Base-by-base conservation (phyloP, 2,797 vertebrate genomes). In the Anisognathus igniventris region DNA sequence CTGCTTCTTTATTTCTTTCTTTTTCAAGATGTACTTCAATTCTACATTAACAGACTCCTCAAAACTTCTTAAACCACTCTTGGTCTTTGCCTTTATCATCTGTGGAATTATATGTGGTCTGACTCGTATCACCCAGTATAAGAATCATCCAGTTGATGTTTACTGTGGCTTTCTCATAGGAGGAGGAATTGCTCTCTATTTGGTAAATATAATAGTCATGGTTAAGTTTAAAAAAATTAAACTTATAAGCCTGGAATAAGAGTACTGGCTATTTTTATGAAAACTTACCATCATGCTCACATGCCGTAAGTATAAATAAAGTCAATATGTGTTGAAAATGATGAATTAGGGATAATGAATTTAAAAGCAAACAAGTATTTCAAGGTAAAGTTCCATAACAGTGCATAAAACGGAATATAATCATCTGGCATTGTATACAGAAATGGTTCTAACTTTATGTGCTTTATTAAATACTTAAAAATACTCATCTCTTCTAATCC, bases 11-110 rank as follows among this genome's bases (percentile, higher is more conserved):
- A 48, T 94, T 77, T 90, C 94, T 93, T 95, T 92, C 70, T 85
- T 92, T 93, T 97, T 96, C 64, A 96, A 99, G 99, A 99, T 99
- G 99, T 99, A 99, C 97, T 99, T 99, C 97, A 99, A 99, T 98
- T 99, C 99, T 88, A 99, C 98, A 0, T 96, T 99, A 95, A 99
- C 99, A 2, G 99, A 99, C 97, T 99, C 99, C 20, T 99, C 99
- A 70, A 99, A 99, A 96, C 98, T 99, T 80, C 98, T 99, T 87
- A 99, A 99, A 94, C 99, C 99, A 20, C 98, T 99, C 79, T 95
- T 99, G 96, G 99, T 99, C 91, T 99, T 99, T 97, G 99, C 99
- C 81, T 99, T 99, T 88, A 98, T 99, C 93, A 99, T 99, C 95
- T 98, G 99, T 94, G 99, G 99, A 93, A 99, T 99, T 90, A 99